A percentile compares a stretch with the other conserved stretches of the same genome.
Conservation (phyloP, 2,797 vertebrate species). For the Tympanoctomys barrerae region DNA sequence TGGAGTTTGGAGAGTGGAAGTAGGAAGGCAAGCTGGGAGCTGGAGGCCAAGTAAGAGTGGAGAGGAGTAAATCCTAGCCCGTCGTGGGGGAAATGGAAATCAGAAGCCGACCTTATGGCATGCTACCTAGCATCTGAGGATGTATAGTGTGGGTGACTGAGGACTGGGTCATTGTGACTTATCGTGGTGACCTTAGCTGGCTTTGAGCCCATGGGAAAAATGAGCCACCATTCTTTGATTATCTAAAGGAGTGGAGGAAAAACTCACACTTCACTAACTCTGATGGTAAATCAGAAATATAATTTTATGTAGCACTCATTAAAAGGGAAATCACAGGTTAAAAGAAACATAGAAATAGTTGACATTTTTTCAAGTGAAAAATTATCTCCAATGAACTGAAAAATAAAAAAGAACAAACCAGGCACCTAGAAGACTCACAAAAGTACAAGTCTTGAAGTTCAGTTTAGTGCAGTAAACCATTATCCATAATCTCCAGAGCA, state of each 20-base stretch:
- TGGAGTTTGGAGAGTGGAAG: not conserved
- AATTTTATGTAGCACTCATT: not conserved
- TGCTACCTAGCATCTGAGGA: not conserved
- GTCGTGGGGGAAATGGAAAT: not conserved
- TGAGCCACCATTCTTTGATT: not conserved
- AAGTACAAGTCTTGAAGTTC: not conserved
- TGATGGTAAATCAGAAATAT: conserved; percentile 1
- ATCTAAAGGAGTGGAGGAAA: not conserved
- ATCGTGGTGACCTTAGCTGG: not conserved
- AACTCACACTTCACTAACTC: not conserved
- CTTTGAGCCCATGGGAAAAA: not conserved
- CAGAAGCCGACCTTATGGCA: not conserved
- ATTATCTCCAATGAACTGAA: conserved; percentile 51
- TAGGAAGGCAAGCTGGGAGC: not conserved
- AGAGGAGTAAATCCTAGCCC: not conserved
- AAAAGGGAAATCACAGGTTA: not conserved
- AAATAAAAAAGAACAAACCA: conserved; percentile 33
- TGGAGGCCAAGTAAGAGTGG: not conserved
- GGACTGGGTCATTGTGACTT: not conserved
- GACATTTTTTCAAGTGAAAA: conserved; percentile 42
- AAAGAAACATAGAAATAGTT: not conserved
- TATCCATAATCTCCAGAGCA: not conserved
- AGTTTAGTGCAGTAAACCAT: not conserved
- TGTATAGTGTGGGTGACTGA: too few species aligned
- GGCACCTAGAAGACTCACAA: not conserved